phyloP scores from a whole-genome alignment of 2,113 vertebrate genomes.

The Rafetus swinhoei region DNA sequence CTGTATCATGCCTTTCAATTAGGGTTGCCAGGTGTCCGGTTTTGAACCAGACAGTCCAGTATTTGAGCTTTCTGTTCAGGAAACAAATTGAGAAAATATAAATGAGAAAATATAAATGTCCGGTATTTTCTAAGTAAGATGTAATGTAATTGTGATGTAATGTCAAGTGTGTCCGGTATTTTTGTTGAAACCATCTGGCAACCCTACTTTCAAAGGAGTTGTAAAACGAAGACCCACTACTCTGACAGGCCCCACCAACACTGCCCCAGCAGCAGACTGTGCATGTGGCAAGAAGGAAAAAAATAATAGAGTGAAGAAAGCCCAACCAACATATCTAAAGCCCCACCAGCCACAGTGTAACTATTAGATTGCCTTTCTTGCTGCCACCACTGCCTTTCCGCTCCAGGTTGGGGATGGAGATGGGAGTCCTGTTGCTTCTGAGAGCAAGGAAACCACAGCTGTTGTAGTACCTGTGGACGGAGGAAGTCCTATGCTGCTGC shows the following conservation, averaged over 20 bases:
- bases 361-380: background rate
- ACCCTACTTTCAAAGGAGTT: background rate
- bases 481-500: background rate
- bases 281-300: background rate
- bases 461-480: background rate
- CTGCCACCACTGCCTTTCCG: background rate
- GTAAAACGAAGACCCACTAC: background rate
- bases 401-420: background rate
- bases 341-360: background rate
- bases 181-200: no score
- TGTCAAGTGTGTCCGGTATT: no score
- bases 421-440: background rate
- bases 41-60: no score
- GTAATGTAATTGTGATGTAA: no score
- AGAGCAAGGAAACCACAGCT: background rate
- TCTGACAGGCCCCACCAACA: background rate
- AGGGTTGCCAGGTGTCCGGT: no score
- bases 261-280: background rate
- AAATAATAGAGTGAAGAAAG: no score
- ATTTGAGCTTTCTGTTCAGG: no score
- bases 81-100: no score
- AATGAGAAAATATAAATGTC: no score
- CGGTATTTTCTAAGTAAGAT: no score
- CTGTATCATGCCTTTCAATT: background rate
- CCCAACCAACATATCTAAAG: no score